Conservation (phyloP, 2,888 invertebrate species). For the Kryphioiulus occultus region DNA sequence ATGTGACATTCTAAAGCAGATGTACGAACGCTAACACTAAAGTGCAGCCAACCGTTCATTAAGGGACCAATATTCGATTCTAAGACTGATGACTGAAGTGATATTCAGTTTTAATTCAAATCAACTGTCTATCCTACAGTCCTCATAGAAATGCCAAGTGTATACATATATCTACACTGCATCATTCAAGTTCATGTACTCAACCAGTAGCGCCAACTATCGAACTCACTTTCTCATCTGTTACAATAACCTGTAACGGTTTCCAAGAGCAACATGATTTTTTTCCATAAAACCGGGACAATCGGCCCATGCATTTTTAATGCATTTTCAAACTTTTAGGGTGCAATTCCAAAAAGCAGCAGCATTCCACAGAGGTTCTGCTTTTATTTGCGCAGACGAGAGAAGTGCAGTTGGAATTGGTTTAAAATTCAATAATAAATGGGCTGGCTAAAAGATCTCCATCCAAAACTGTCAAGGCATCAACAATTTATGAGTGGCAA, state of each 20-base stretch:
- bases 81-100: too few relatives aligned
- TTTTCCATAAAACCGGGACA: not conserved
- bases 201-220: not conserved
- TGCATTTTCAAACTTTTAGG: not conserved
- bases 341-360: not conserved
- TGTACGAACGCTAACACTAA: too few relatives aligned
- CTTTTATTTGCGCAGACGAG: not conserved
- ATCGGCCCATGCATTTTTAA: not conserved
- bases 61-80: too few relatives aligned
- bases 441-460: not conserved
- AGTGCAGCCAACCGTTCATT: too few relatives aligned
- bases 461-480: not conserved
- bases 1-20: too few relatives aligned
- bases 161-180: too few relatives aligned
- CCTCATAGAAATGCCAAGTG: too few relatives aligned
- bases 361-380: not conserved
- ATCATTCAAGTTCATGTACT: too few relatives aligned
- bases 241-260: not conserved
- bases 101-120: too few relatives aligned
- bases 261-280: not conserved
- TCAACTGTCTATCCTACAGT: too few relatives aligned
- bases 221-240: not conserved
- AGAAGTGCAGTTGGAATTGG: not conserved
- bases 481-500: constrained; percentile 5
- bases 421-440: constrained; percentile 5